Percentiles rank a stretch among this genome's conserved stretches.
phyloP scores from a whole-genome alignment of 2,888 invertebrate species.

The Drosophila macrospina region DNA sequence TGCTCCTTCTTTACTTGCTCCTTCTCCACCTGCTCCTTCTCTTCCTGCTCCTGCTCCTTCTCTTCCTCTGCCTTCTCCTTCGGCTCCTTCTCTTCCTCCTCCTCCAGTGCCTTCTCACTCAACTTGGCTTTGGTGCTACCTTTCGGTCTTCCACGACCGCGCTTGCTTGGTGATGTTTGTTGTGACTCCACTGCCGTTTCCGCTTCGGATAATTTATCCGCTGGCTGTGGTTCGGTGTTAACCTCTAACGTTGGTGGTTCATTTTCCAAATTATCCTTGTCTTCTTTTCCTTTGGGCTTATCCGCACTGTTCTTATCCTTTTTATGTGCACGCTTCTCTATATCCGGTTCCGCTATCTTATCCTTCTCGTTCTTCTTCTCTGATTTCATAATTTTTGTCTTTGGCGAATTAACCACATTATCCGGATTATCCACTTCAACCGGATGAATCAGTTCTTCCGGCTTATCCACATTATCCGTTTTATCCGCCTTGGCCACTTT shows the following conservation, averaged over 20 bases:
- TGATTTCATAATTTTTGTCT: neutral
- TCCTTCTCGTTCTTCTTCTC: neutral
- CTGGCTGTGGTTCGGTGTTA: neutral
- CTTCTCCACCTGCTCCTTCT: neutral
- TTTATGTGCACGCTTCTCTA: constrained; percentile 9
- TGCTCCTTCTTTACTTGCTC: no score
- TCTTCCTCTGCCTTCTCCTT: neutral
- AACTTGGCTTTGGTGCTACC: neutral
- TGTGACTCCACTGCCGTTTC: constrained; percentile 1
- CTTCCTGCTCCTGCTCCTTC: neutral
- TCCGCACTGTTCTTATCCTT: constrained; percentile 1
- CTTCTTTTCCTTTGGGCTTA: constrained; percentile 5
- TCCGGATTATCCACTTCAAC: neutral
- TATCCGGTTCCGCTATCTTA: neutral
- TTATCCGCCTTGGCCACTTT: constrained; percentile 3
- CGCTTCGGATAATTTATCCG: constrained; percentile 7
- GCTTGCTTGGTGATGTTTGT: neutral
- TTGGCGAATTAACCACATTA: neutral
- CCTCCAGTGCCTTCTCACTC: neutral
- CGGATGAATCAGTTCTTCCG: neutral
- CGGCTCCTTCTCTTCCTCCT: neutral
- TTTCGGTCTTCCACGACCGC: neutral
- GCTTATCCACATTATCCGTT: neutral
- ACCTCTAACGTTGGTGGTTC: constrained; percentile 23
- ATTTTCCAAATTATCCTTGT: constrained; percentile 32